Evolutionary conservation across 2,888 invertebrate species (phyloP), one percentile per base, ranked within the genome.

Genomic region (Apeira syringaria): DNA sequence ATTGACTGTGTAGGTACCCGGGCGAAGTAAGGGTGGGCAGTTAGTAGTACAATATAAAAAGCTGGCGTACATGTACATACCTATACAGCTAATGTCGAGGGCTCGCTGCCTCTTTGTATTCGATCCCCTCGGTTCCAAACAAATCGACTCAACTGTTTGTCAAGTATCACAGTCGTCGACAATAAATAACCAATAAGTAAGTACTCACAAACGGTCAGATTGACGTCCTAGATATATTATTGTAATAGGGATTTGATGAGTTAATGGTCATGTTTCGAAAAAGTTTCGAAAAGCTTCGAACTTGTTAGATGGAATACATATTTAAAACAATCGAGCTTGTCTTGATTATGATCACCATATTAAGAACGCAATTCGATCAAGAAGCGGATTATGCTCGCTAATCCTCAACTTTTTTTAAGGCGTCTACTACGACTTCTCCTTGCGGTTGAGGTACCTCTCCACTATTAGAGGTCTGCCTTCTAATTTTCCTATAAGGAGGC

Each of bases 121-220:
- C 20, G 5, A 9, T 41, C 20, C 41, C 35, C 30, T 36, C 29
- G 9, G 9, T 22, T 18, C 20, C 5, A 10, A 32, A 32, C 36
- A 32, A 42, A 27, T 10, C 11, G n/a, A 7, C 18, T 36, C 11
- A 17, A 27, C 36, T 27, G 35, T 36, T 37, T 48, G 50, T 57
- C 50, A 50, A 57, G 56, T 54, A 52, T 31, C 46, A 36, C 37
- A 50, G 29, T 36, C 50, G 40, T 30, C 49, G 35, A 48, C 44
- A 35, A 50, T 39, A 42, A 41, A 31, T 46, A 42, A 43, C 36
- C 20, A 29, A 37, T 20, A 27, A n/a, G 8, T 26, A n/a, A n/a
- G n/a, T n/a, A n/a, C n/a, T n/a, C 15, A 13, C 39, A 24, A 32
- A 27, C 31, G 24, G 27, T 17, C 20, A 35, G 13, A 26, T 25